Base-by-base conservation (phyloP, 2,797 vertebrate species). In the Sardinella longiceps region DNA sequence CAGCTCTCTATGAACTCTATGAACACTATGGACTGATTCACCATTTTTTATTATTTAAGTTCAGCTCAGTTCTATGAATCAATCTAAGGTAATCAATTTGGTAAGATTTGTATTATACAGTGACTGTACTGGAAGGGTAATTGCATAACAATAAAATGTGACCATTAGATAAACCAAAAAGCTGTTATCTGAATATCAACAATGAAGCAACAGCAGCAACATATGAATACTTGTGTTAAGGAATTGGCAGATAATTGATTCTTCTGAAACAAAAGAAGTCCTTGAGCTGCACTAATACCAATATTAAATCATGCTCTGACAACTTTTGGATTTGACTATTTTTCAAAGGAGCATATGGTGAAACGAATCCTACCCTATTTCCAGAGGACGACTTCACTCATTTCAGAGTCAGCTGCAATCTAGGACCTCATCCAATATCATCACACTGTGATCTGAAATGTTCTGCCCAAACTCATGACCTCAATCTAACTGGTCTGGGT, bases 381-480 rank as follows among this genome's bases (percentile, higher is more conserved):
- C 37, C 70, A 39, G 37, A 23, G 70, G 33, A 43, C 15, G 18
- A 43, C 70, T 74, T 5, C 63, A 77, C 33, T 18, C 18, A 77
- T 43, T 20, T 33, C 70, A 77, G 33, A 77, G 70, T 77, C 70
- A 23, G 37, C 70, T 43, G 33, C 70, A 43, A 43, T 77, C 37
- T 43, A 18, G 18, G 70, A 77, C 33, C 70, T 77, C 33, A 33
- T 77, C 70, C 33, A 77, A 23, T 43, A 43, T 77, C 70, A 77
- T 77, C 70, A 43, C 37, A 43, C 37, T 20, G 70, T 6, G 70
- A 77, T 77, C 70, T 77, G 70, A 43, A 39, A 77, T 77, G 70
- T 43, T 43, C 70, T 43, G 70, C 70, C 70, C 70, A 77, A 77
- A 39, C 70, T 23, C 37, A 20, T 77, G 70, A 77, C 70, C 70